phyloP scores from a whole-genome alignment of 2,113 vertebrate species.

The Aphyosemion australe region DNA sequence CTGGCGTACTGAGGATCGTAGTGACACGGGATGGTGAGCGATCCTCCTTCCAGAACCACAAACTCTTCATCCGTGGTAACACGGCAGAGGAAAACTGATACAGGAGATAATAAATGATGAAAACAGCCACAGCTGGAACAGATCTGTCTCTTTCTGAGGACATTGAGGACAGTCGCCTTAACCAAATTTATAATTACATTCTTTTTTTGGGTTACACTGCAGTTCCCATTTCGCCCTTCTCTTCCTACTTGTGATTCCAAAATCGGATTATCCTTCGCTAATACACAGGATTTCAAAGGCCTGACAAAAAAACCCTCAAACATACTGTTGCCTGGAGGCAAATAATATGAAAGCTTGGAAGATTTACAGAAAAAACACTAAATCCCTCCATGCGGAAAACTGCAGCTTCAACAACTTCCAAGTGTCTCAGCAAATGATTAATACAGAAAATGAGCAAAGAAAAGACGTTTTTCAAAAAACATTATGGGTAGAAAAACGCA shows the following conservation, averaged over 20 bases:
- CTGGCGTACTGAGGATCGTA: conserved; percentile 72
- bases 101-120: conserved; percentile 8
- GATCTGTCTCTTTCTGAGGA: conserved; percentile 4
- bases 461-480: not conserved
- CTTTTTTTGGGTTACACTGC: conserved; percentile 26
- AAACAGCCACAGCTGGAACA: too few relatives aligned
- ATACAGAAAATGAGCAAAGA: conserved; percentile 16
- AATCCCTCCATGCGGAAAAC: conserved; percentile 16
- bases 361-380: conserved; percentile 34
- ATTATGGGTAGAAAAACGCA: not conserved
- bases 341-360: conserved; percentile 22
- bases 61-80: conserved; percentile 51
- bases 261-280: conserved; percentile 39
- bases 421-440: conserved; percentile 16
- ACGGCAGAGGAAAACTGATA: conserved; percentile 50
- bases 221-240: not conserved
- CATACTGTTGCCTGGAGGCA: conserved; percentile 34
- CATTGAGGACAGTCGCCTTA: conserved; percentile 21
- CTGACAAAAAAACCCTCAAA: conserved; percentile 53
- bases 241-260: conserved; percentile 13
- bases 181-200: conserved; percentile 27
- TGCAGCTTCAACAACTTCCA: conserved; percentile 8
- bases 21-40: conserved; percentile 68
- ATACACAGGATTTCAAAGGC: conserved; percentile 43
- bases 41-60: conserved; percentile 64